phyloP scores from a whole-genome alignment of 2,888 invertebrate species.

The Linnaemya vulpina region DNA sequence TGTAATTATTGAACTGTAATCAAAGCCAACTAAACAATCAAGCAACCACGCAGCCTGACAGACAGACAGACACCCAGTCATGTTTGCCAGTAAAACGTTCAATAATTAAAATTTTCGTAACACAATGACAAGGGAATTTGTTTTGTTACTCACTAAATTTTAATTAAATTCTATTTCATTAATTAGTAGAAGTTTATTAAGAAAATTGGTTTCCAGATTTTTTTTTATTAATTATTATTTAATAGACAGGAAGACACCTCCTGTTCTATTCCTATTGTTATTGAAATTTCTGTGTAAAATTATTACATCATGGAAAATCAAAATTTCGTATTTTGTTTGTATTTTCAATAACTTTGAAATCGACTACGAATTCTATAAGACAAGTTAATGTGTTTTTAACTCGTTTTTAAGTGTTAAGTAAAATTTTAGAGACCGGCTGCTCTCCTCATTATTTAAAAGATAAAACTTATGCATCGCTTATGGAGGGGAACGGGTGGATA shows the following conservation, averaged over 20 bases:
- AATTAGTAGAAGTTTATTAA: neutral
- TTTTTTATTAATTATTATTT: neutral
- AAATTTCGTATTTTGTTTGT: neutral
- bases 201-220: neutral
- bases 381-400: no score
- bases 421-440: no score
- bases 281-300: neutral
- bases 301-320: neutral
- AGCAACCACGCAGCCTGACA: neutral
- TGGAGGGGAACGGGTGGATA: no score
- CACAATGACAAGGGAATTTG: neutral
- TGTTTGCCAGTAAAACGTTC: neutral
- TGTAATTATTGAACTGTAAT: neutral
- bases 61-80: neutral
- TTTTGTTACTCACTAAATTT: neutral
- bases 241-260: no score
- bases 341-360: no score
- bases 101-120: neutral
- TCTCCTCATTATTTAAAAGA: no score
- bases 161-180: conserved; percentile 2
- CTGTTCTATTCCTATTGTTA: no score
- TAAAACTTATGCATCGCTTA: no score
- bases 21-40: neutral
- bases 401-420: no score
- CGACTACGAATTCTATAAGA: no score